phyloP scores from a whole-genome alignment of 2,888 invertebrate species.

The Sussaba pulchella region DNA sequence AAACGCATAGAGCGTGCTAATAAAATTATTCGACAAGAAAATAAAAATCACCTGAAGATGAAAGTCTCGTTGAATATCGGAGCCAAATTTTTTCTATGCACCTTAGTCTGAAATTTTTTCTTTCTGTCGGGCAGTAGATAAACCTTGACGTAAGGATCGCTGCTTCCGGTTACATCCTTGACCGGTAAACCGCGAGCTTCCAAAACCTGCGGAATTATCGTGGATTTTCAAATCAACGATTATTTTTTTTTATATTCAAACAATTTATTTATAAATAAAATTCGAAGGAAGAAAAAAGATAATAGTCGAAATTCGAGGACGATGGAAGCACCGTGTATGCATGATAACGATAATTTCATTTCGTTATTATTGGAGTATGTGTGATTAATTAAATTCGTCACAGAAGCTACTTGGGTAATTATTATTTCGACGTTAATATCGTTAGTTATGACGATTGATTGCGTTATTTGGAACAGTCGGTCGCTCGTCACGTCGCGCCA shows the following conservation, averaged over 20 bases:
- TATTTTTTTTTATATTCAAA: too few species aligned
- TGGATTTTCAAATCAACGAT: too few species aligned
- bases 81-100: slow-evolving; percentile 92
- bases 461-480: slow-evolving; percentile 3
- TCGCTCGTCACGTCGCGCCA: background rate
- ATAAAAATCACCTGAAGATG: slow-evolving; percentile 88
- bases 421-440: background rate
- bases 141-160: slow-evolving; percentile 95
- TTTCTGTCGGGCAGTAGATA: slow-evolving; percentile 93
- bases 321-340: too few species aligned
- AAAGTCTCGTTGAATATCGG: slow-evolving; percentile 95
- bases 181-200: slow-evolving; percentile 92
- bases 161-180: slow-evolving; percentile 93
- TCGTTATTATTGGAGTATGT: too few species aligned
- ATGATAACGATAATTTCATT: too few species aligned
- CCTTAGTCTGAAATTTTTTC: slow-evolving; percentile 94
- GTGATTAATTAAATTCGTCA: slow-evolving; percentile 11
- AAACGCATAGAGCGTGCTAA: background rate
- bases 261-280: too few species aligned
- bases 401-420: background rate
- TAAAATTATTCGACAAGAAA: slow-evolving; percentile 9
- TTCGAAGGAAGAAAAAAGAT: too few species aligned
- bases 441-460: background rate
- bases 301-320: too few species aligned
- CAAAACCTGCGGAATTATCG: slow-evolving; percentile 85